Conservation (phyloP, 2,888 invertebrate species). For the Slavum lentiscoides region DNA sequence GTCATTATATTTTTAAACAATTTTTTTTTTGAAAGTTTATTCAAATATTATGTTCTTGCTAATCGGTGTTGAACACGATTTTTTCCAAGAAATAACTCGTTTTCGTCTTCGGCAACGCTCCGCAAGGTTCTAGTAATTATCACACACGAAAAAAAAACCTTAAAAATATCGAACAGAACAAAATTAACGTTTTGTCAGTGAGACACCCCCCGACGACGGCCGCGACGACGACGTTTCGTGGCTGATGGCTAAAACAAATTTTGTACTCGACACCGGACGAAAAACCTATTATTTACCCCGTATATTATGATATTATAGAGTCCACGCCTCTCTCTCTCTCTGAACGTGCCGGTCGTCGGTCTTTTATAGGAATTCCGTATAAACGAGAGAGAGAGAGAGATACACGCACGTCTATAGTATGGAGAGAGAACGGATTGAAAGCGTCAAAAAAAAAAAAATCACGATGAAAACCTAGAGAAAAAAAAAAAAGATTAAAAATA, state of each 20-base stretch:
- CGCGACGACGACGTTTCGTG: constrained; percentile 4
- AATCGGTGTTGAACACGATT: too few species aligned
- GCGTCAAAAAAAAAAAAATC: background rate
- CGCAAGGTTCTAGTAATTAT: too few species aligned
- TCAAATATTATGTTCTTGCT: too few species aligned
- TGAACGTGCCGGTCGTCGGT: background rate
- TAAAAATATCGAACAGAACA: too few species aligned
- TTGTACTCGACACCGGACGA: constrained; percentile 10
- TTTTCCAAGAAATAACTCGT: too few species aligned
- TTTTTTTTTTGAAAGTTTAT: too few species aligned
- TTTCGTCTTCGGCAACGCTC: too few species aligned
- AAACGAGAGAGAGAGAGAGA: too few species aligned
- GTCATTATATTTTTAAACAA: too few species aligned
- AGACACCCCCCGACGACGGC: background rate
- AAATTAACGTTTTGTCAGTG: too few species aligned
- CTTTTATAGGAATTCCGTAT: background rate
- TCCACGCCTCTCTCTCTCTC: constrained; percentile 17
- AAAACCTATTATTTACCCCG: constrained; percentile 32
- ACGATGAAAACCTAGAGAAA: background rate
- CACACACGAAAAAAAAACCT: too few species aligned
- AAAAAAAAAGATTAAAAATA: background rate
- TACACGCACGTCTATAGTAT: too few species aligned
- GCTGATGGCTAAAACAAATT: constrained; percentile 45
- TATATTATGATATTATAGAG: background rate
- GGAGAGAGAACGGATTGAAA: background rate